phyloP scores from a whole-genome alignment of 1,140 invertebrate species.

The Euura lappo region DNA sequence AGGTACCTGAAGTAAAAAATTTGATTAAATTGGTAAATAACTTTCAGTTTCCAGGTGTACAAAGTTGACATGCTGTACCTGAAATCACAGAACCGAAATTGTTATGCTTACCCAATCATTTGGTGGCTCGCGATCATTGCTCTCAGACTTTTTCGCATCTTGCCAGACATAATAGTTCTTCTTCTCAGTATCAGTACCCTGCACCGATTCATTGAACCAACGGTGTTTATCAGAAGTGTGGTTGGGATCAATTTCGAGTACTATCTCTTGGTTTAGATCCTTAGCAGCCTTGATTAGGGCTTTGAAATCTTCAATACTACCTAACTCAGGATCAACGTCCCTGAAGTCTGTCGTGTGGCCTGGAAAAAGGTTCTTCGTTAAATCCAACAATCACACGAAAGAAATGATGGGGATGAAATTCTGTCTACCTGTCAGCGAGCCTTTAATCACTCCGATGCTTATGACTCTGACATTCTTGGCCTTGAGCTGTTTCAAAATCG shows the following conservation, averaged over 20 bases:
- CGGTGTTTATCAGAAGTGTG: conserved; percentile 73
- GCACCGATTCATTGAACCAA: conserved; percentile 75
- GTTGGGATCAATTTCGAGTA: conserved; percentile 68
- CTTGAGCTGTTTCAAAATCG: conserved; percentile 58
- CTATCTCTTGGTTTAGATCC: conserved; percentile 40
- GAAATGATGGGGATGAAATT: conserved; percentile 7
- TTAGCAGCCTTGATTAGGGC: conserved; percentile 66
- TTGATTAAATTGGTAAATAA: background rate
- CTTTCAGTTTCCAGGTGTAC: no score
- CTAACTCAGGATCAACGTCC: conserved; percentile 73
- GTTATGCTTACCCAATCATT: conserved; percentile 74
- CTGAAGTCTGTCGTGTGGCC: conserved; percentile 65
- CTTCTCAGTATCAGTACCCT: conserved; percentile 58
- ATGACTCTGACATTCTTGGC: conserved; percentile 61
- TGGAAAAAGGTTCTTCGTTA: conserved; percentile 15
- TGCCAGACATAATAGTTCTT: conserved; percentile 76
- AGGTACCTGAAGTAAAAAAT: conserved; percentile 48
- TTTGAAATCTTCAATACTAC: conserved; percentile 76
- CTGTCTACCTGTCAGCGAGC: background rate
- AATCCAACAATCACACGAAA: conserved; percentile 8
- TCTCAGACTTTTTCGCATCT: conserved; percentile 47
- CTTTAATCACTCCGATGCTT: conserved; percentile 56
- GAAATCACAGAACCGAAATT: background rate
- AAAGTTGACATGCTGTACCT: no score
- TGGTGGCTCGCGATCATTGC: conserved; percentile 58